Base-by-base conservation (phyloP, 2,113 vertebrate genomes). In the Tylochromis polylepis region DNA sequence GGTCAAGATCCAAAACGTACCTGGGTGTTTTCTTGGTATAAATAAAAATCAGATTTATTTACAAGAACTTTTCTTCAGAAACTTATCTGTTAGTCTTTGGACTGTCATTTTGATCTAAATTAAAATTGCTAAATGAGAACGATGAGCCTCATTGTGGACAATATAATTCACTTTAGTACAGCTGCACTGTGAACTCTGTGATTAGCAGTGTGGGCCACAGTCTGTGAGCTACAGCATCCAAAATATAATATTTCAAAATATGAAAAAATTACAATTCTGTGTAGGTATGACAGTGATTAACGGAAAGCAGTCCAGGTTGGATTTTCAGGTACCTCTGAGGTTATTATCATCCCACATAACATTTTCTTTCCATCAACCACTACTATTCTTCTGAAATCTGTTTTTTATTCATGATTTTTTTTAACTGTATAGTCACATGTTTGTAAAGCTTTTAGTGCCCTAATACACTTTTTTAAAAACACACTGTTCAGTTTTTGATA, bases 101-200 rank as follows among this genome's bases (percentile, higher is more conserved):
- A 49, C 24, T 49, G 22, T 49, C 22, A 49, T 49, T 75, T 75
- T 49, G 43, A 46, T 4, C 41, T 75, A 72, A 46, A 49, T 72
- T 18, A 75, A 75, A 75, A 75, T 75, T 29, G 16, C 43, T 75
- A 75, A 29, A 29, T 49, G 43, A 49, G 67, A 75, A 29, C 11
- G 67, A 75, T 49, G 67, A 75, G 15, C 24, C 67, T 75, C 15
- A 49, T 49, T 46, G 43, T 49, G 15, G 67, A 18, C 43, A 29
- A 75, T 49, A 49, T 49, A 75, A 75, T 75, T 75, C 49, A 20
- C 7, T 53, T 53, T 8, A 75, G 67, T 75, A 46, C 24, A 49
- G 70, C 15, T 49, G 15, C 43, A 49, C 43, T 49, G 22, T 49
- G 43, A 75, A 49, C 24, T 29, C 14, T 49, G 6, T 29, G 24